Evolutionary conservation across 2,888 invertebrate species (phyloP), one percentile per base, ranked within the genome.

Genomic region (Trachelus iudaicus): DNA sequence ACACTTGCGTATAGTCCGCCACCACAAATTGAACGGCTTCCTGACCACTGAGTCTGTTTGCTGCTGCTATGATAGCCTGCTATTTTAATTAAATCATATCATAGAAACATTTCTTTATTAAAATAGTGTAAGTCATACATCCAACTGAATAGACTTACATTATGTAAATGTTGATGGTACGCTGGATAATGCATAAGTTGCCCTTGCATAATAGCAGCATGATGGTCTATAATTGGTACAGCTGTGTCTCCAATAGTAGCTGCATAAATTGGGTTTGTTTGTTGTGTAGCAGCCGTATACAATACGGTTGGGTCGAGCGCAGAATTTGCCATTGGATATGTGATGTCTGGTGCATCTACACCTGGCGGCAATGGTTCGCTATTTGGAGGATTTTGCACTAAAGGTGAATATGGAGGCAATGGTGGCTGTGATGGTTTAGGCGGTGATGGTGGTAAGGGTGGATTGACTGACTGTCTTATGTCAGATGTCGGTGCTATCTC

Each of bases 291-390:
- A 11, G 89, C 82, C 13, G 83, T 79, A 75, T 90, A 88, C 12
- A 90, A 84, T 69, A 90, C 87, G 23, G 85, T 87, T 11, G 89
- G 85, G 69, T 90, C 89, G 15, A 90, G 80, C 4, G 88, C 84
- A 4, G 89, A 84, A 11, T 89, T 87, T 13, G 89, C 85, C 11
- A 89, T 80, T 11, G 89, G 79, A 71, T 90, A 92, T 1, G 91
- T 87, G 73, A 91, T 85, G 75, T 93, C 93, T 3, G 92, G 89
- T 11, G 92, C 87, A 83, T 94, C 94, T 0, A 93, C 93, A 4
- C 93, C 93, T 11, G 93, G 93, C 30, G 93, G 93, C n/a, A 93
- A 85, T 23, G 93, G 93, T 84, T 94, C 93, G 37, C 79, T 83
- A 40, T 79, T 86, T 23, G 86, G 79, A 11, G 85, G 81, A 69